Conservation (phyloP, 2,888 invertebrate genomes). For the Allolobophora icterica region DNA sequence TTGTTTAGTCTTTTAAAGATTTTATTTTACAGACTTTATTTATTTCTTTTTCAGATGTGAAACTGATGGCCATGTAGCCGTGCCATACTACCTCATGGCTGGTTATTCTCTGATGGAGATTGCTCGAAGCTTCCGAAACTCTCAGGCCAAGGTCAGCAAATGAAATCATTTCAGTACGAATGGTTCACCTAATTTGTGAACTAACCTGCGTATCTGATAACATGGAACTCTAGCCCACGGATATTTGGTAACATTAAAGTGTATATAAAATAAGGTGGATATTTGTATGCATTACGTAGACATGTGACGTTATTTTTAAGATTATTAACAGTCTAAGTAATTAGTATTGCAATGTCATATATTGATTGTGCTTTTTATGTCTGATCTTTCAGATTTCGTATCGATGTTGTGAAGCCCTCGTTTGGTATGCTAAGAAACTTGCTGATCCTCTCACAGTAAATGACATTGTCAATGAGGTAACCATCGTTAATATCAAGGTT, state of each 20-base stretch:
- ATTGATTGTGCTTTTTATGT: neutral
- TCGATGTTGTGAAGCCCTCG: neutral
- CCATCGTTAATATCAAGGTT: neutral
- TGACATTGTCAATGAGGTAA: slow-evolving; percentile 23
- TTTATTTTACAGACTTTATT: too few relatives aligned
- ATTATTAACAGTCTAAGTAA: neutral
- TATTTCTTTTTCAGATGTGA: neutral
- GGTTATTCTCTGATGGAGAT: slow-evolving; percentile 3
- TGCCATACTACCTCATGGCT: slow-evolving; percentile 26
- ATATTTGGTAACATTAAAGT: too few relatives aligned
- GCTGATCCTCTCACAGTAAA: neutral
- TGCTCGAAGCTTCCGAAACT: neutral
- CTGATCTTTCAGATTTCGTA: neutral
- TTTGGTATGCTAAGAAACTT: neutral
- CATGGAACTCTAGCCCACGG: neutral
- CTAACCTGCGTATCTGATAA: neutral
- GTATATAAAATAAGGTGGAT: neutral
- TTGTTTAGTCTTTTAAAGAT: too few relatives aligned
- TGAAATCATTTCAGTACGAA: neutral
- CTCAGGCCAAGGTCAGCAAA: slow-evolving; percentile 6
- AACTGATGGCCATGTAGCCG: neutral
- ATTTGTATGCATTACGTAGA: too few relatives aligned
- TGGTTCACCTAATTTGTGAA: neutral
- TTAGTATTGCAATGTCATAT: neutral
- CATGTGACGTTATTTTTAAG: neutral